phyloP scores from a whole-genome alignment of 2,888 invertebrate species.

The Cryptocephalus primarius region DNA sequence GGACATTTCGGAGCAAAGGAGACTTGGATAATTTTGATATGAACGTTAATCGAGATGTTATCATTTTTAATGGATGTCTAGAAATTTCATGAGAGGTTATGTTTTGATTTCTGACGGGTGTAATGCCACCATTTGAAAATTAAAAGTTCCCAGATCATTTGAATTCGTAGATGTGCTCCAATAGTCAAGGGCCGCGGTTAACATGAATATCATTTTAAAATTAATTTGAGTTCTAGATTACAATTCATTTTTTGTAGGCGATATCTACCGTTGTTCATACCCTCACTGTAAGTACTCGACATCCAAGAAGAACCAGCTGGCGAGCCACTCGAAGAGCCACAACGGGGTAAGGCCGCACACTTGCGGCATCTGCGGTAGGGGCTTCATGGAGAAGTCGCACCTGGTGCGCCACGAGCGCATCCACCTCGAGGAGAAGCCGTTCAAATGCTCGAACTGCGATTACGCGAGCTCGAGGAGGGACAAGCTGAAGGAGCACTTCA shows the following conservation, averaged over 20 bases:
- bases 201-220: too few species aligned
- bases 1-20: background rate
- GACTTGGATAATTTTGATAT: too few species aligned
- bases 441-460: conserved; percentile 52
- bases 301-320: conserved; percentile 52
- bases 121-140: too few species aligned
- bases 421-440: conserved; percentile 52
- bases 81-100: too few species aligned
- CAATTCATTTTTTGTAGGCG: conserved; percentile 29
- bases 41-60: too few species aligned
- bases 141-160: too few species aligned
- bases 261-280: conserved; percentile 51
- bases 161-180: too few species aligned
- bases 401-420: conserved; percentile 54
- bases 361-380: conserved; percentile 48
- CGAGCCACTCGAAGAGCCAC: conserved; percentile 54
- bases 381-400: conserved; percentile 58
- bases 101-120: too few species aligned
- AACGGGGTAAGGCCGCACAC: conserved; percentile 41
- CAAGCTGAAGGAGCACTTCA: conserved; percentile 50
- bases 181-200: too few species aligned
- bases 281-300: conserved; percentile 51
- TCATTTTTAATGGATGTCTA: too few species aligned
- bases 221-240: too few species aligned
- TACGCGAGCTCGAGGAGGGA: conserved; percentile 54